Percentiles rank a stretch among this genome's conserved stretches.
Evolutionary conservation across 2,888 invertebrate genomes (phyloP).

Genomic region (Amphipoea oculea): DNA sequence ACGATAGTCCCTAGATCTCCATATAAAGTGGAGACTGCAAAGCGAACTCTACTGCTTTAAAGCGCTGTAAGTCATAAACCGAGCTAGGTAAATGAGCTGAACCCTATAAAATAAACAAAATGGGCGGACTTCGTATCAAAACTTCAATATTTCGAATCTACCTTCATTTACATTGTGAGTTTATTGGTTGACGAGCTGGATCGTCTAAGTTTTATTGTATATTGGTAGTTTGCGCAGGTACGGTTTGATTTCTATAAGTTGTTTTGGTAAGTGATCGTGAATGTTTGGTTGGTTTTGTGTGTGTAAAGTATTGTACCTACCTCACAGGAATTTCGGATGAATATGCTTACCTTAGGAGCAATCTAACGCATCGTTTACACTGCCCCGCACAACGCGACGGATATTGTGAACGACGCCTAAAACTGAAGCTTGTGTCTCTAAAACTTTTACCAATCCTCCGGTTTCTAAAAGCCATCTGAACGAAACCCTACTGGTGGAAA

Average conservation of each 20-base stretch:
- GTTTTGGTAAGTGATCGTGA: background rate
- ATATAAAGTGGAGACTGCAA: conserved; percentile 32
- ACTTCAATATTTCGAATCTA: conserved; percentile 47
- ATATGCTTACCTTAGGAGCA: background rate
- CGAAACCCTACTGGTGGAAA: background rate
- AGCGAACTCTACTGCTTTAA: conserved; percentile 26
- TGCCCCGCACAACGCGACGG: background rate
- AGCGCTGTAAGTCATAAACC: conserved; percentile 55
- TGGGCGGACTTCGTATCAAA: conserved; percentile 34
- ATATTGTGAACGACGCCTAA: background rate
- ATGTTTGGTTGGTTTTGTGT: background rate
- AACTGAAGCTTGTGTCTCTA: background rate
- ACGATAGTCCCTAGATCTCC: conserved; percentile 10
- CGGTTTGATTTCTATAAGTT: conserved; percentile 8
- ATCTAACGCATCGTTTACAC: background rate
- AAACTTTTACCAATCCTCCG: background rate
- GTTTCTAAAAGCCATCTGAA: background rate
- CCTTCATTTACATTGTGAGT: conserved; percentile 44
- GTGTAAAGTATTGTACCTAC: background rate
- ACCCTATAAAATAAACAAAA: conserved; percentile 58
- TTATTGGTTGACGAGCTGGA: conserved; percentile 23
- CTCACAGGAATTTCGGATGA: background rate
- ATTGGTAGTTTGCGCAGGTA: conserved; percentile 8
- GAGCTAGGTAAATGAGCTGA: conserved; percentile 50
- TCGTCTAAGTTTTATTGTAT: conserved; percentile 37